These are phyloP conservation scores for Molossus molossus DNA, from an alignment of 2,797 vertebrate genomes.

Conservation along the genomic window DNA sequence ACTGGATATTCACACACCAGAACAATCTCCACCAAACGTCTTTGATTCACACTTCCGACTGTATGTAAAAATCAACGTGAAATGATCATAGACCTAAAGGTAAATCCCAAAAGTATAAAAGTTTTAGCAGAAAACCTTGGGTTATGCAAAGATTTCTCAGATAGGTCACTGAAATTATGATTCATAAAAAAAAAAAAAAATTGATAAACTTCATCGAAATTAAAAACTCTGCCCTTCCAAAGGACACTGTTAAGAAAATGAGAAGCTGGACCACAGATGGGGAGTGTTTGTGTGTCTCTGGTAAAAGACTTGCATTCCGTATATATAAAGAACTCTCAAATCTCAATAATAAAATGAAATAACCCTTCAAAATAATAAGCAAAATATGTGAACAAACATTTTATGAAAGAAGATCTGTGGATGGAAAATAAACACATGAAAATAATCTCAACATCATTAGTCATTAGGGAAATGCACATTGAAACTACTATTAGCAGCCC, in stretches of 20 bases:
- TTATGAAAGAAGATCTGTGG: conserved; percentile 27
- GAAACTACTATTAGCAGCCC: background rate
- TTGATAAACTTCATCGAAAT: background rate
- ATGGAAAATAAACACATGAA: background rate
- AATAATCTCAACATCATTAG: background rate
- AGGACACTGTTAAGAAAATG: background rate
- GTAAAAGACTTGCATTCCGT: background rate
- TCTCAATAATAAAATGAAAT: background rate
- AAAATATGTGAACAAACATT: conserved; percentile 34
- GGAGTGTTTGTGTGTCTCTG: background rate
- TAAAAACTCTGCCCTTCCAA: conserved; percentile 15
- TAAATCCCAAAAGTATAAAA: background rate
- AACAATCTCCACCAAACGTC: background rate
- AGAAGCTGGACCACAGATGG: background rate
- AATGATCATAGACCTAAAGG: conserved; percentile 1
- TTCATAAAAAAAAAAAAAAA: background rate
- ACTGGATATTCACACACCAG: background rate
- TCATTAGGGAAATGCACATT: conserved; percentile 11
- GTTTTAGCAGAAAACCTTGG: background rate
- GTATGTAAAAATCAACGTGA: background rate
- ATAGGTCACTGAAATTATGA: conserved; percentile 7
- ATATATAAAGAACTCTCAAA: background rate
- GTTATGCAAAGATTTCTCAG: conserved; percentile 25
- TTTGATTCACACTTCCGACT: background rate
- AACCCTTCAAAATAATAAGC: background rate